Conservation (phyloP, 2,888 invertebrate species). For the Galerucella calmariensis region DNA sequence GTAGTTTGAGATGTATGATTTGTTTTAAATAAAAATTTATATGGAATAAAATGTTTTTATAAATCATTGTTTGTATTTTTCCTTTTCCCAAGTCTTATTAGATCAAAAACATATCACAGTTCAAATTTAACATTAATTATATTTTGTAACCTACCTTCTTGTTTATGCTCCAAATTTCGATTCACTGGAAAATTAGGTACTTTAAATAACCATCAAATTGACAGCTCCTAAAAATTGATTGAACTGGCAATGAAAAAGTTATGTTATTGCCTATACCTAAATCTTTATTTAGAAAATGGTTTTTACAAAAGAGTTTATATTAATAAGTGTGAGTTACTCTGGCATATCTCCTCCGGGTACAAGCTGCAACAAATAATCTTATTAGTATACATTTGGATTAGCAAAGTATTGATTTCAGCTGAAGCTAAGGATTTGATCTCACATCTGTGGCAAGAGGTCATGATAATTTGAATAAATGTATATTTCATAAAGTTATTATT, state of each 20-base stretch:
- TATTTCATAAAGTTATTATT: no score
- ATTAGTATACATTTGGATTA: neutral
- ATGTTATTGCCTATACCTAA: neutral
- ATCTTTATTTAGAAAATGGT: neutral
- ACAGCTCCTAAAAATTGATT: no score
- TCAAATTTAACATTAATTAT: no score
- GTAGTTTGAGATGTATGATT: constrained; percentile 22
- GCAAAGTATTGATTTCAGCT: no score
- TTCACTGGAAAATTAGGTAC: no score
- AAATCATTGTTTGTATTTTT: constrained; percentile 1
- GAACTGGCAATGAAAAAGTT: neutral
- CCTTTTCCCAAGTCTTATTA: neutral
- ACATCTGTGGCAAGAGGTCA: no score
- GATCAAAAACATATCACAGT: neutral
- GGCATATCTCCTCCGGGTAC: constrained; percentile 86
- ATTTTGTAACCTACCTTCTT: no score
- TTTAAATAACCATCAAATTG: no score
- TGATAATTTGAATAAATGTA: no score
- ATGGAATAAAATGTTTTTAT: constrained; percentile 20
- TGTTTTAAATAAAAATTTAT: constrained; percentile 26
- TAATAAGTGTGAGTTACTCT: constrained; percentile 62
- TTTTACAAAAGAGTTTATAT: constrained; percentile 2
- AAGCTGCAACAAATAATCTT: constrained; percentile 69
- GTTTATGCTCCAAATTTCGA: no score
- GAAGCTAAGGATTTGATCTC: no score